Evolutionary conservation across 2,797 vertebrate genomes (phyloP).

Genomic region (Gallirallus australis): DNA sequence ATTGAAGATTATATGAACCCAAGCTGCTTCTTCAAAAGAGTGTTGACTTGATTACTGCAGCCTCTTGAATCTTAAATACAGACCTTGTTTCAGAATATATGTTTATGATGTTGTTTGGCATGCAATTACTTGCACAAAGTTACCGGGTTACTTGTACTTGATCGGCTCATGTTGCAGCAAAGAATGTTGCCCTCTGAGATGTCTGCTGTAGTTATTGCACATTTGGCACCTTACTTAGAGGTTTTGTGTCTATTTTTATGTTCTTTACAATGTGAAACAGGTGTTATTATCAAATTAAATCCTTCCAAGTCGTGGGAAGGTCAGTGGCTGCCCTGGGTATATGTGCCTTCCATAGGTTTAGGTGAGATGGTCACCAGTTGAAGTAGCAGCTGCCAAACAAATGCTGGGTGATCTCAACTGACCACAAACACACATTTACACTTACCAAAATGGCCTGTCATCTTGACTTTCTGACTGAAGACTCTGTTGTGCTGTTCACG

Average conservation of each 20-base stretch:
- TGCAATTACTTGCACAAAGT: neutral
- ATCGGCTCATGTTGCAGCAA: rapidly evolving
- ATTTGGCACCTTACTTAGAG: neutral
- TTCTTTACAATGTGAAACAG: neutral
- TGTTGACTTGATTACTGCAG: neutral
- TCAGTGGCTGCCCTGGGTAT: neutral
- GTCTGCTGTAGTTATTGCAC: neutral
- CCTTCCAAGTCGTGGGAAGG: neutral
- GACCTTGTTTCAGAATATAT: neutral
- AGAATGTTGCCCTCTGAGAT: neutral
- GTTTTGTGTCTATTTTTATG: neutral
- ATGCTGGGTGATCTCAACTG: neutral
- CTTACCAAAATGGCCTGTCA: neutral
- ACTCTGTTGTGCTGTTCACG: neutral
- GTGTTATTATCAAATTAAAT: neutral
- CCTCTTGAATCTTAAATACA: neutral
- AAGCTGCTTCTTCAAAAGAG: neutral
- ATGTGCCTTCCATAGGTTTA: neutral
- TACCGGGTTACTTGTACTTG: neutral
- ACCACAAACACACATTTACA: neutral
- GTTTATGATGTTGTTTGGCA: neutral
- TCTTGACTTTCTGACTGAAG: neutral
- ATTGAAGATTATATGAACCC: neutral
- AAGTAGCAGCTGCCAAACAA: neutral
- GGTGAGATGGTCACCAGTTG: neutral